A percentile compares a stretch with the other conserved stretches of the same genome.
phyloP scores from a whole-genome alignment of 2,113 vertebrate genomes.

The Cochlearius cochlearius region DNA sequence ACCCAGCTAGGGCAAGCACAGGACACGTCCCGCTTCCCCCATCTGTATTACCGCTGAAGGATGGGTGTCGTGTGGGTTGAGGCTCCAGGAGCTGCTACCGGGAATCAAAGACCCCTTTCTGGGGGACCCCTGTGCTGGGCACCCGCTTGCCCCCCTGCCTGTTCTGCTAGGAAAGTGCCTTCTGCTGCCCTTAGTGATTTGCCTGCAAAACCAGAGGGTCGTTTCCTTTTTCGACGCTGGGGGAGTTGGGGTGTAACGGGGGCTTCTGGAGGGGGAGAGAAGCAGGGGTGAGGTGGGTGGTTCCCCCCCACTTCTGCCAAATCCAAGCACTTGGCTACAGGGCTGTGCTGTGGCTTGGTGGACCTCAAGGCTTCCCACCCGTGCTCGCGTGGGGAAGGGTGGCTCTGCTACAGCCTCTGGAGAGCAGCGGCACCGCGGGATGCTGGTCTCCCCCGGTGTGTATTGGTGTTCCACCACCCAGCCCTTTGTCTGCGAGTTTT shows the following conservation, averaged over 20 bases:
- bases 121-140: neutral
- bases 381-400: rapidly evolving
- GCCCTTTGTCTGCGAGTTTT: neutral
- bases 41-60: neutral
- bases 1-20: neutral
- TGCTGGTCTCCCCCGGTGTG: rapidly evolving
- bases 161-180: neutral
- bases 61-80: neutral
- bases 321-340: neutral
- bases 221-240: rapidly evolving
- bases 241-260: rapidly evolving
- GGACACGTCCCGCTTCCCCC: neutral
- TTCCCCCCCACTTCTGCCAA: rapidly evolving
- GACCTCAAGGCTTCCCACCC: rapidly evolving
- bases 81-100: neutral
- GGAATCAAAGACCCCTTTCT: neutral
- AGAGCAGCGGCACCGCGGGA: neutral
- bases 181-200: neutral
- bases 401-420: rapidly evolving
- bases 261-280: neutral
- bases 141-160: rapidly evolving
- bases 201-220: neutral
- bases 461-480: neutral
- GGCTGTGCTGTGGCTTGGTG: neutral
- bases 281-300: neutral